Evolutionary conservation across 2,797 vertebrate genomes (phyloP).

Genomic region (Oophaga sylvatica): DNA sequence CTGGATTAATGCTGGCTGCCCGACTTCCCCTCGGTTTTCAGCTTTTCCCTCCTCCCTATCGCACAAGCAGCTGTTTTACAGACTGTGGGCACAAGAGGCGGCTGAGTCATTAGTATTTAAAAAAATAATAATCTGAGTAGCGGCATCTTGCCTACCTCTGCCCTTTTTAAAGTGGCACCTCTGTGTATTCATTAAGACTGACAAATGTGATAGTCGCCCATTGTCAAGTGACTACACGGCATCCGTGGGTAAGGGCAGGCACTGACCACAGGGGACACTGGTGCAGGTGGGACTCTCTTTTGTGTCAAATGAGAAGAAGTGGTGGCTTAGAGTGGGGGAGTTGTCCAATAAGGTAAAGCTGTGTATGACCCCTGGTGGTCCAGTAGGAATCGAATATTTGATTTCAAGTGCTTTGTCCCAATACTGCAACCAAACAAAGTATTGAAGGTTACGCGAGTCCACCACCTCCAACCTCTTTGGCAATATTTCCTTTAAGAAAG

Average conservation of each 20-base stretch:
- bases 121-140: conserved; percentile 17
- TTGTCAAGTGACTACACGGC: neutral
- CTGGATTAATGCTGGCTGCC: neutral
- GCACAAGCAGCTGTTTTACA: conserved; percentile 33
- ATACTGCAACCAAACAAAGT: neutral
- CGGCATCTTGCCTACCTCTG: neutral
- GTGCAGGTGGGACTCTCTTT: neutral
- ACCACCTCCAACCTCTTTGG: neutral
- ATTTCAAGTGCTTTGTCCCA: neutral
- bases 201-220: neutral
- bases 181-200: conserved; percentile 23
- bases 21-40: neutral
- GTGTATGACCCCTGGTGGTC: neutral
- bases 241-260: neutral
- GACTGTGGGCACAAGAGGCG: conserved; percentile 32
- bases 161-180: conserved; percentile 12
- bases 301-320: neutral
- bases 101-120: conserved; percentile 24
- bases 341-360: neutral
- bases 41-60: neutral
- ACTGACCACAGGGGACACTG: neutral
- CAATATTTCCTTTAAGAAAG: neutral
- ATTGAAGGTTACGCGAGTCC: no score
- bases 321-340: neutral
- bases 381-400: neutral